Conservation (phyloP, 2,888 invertebrate genomes). For the Autographa gamma region DNA sequence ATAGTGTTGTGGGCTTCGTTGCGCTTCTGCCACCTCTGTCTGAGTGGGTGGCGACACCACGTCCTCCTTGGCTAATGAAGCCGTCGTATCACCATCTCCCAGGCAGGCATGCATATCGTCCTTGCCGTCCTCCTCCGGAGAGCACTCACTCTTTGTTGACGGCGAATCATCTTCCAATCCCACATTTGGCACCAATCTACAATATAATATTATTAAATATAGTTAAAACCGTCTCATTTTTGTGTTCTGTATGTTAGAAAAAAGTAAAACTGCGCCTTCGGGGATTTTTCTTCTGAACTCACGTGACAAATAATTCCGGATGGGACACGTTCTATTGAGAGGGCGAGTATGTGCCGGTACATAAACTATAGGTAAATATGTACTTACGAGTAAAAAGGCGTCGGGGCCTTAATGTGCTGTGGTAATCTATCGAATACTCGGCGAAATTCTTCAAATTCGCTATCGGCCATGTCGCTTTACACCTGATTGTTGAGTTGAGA, state of each 20-base stretch:
- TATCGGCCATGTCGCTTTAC: slow-evolving; percentile 95
- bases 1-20: slow-evolving; percentile 79
- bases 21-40: slow-evolving; percentile 71
- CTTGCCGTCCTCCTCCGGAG: slow-evolving; percentile 90
- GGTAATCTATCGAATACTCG: slow-evolving; percentile 95
- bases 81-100: slow-evolving; percentile 85
- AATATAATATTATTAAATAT: slow-evolving; percentile 21
- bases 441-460: slow-evolving; percentile 97
- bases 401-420: slow-evolving; percentile 93
- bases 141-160: slow-evolving; percentile 92
- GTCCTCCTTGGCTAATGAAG: slow-evolving; percentile 60
- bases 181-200: slow-evolving; percentile 95
- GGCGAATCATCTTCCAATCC: slow-evolving; percentile 94
- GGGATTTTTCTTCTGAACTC: slow-evolving; percentile 39
- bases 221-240: neutral
- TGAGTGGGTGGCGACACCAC: slow-evolving; percentile 72
- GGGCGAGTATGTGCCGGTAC: neutral
- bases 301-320: slow-evolving; percentile 61
- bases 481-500: slow-evolving; percentile 91
- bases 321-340: slow-evolving; percentile 33
- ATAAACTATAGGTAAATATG: slow-evolving; percentile 40
- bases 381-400: slow-evolving; percentile 97
- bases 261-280: slow-evolving; percentile 21
- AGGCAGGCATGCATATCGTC: slow-evolving; percentile 77
- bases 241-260: neutral